Base-by-base conservation (phyloP, 2,888 invertebrate species). In the Omphaloscelis lunosa region DNA sequence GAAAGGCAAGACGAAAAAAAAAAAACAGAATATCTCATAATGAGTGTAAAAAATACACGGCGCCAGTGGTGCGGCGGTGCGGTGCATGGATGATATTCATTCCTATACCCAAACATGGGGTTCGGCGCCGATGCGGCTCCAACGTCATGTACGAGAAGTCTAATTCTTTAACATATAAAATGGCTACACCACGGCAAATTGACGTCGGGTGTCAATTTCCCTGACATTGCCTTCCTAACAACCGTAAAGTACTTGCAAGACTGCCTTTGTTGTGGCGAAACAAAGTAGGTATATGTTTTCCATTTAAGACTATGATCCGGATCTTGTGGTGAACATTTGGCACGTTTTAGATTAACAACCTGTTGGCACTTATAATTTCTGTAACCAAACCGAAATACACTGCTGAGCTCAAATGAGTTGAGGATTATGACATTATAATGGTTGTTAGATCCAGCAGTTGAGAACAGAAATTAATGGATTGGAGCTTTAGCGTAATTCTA, bases 341-440 rank as follows among this genome's bases (percentile, higher is more conserved):
- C 80, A 80, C 58, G 69, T 84, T 63, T 53, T 34, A 39, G 58
- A 71, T 82, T 74, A 84, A 63, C 58, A 68, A 65, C 20, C 72
- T 72, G 67, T 81, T 48, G 20, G 29, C 23, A 67, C 17, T 29
- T 23, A 29, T 58, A 58, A 82, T 66, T 48, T 80, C 41, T 61
- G 11, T 41, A 48, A 34, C 23, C 20, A 61, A 12, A 62, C 62
- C 41, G 51, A 61, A 66, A 59, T 59, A 70, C 56, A 9, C 51
- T 23, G 41, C 27, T 45, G 51, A 58, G 45, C 12, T 68, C 23
- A n/a, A 45, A 51, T 58, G 23, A 68, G 4, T 15, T 27, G 9
- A 62, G 62, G 62, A 81, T 81, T 45, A 79, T 17, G 41, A 15
- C 20, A 41, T 39, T 29, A 27, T 41, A 48, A 48, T 34, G 41